A percentile compares a stretch with the other conserved stretches of the same genome.
Evolutionary conservation across 1,140 invertebrate species (phyloP).

Genomic region (Metopolophium dirhodum): DNA sequence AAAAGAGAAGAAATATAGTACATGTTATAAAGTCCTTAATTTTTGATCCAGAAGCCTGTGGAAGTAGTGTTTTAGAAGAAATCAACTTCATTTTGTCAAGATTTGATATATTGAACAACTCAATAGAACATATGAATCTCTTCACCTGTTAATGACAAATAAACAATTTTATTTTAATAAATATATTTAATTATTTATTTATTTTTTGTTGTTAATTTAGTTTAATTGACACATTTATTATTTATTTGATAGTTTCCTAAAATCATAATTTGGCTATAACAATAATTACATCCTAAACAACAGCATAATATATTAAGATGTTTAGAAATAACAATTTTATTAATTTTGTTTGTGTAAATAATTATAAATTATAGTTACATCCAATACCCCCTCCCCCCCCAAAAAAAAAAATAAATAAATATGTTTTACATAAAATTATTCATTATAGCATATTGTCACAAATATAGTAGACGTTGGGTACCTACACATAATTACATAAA

Average conservation of each 20-base stretch:
- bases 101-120: conserved; percentile 29
- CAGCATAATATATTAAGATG: background rate
- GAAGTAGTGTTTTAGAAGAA: background rate
- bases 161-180: background rate
- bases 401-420: too few species aligned
- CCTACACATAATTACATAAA: too few species aligned
- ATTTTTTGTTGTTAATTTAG: background rate
- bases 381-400: too few species aligned
- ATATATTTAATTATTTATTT: background rate
- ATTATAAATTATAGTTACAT: too few species aligned
- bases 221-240: background rate
- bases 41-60: conserved; percentile 17
- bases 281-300: background rate
- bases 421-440: too few species aligned
- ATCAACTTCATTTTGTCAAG: conserved; percentile 39
- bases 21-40: conserved; percentile 6
- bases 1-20: conserved; percentile 43
- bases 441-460: too few species aligned
- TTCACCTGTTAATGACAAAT: background rate
- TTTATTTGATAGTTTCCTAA: background rate
- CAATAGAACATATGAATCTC: background rate
- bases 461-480: too few species aligned
- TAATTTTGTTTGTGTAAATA: too few species aligned
- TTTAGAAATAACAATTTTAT: background rate
- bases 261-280: background rate